These are phyloP conservation scores for Acrocyrtus sp. DNA, from an alignment of 2,888 invertebrate species.

Conservation along the genomic window DNA sequence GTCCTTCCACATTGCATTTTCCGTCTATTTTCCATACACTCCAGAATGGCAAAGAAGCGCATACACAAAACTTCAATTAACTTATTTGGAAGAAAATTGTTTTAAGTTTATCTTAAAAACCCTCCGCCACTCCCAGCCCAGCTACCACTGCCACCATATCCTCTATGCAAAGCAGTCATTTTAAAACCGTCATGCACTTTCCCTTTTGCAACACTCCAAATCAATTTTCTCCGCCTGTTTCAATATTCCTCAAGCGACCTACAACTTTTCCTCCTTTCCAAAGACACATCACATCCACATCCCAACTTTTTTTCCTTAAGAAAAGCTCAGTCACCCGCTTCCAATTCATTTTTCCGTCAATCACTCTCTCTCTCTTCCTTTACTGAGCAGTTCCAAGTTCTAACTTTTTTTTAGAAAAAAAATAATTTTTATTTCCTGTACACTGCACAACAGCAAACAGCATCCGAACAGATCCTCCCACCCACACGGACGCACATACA, in stretches of 20 bases:
- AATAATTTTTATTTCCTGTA: no score
- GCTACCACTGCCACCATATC: no score
- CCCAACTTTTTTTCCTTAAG: background rate
- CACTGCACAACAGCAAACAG: no score
- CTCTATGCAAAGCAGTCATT: background rate
- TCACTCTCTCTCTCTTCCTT: slow-evolving; percentile 17
- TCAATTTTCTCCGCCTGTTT: no score
- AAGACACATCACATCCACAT: background rate
- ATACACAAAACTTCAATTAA: background rate
- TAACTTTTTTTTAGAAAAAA: no score
- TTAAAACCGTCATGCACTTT: no score
- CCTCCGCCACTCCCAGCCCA: no score
- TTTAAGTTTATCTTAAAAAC: background rate
- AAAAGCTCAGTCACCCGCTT: slow-evolving; percentile 10
- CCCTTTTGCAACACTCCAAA: background rate
- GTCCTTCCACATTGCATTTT: background rate
- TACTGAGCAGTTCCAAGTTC: no score
- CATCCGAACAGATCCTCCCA: no score
- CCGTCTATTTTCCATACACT: background rate
- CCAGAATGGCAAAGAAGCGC: background rate
- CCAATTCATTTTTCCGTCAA: slow-evolving; percentile 35
- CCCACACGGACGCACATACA: slow-evolving; percentile 21
- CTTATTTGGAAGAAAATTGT: background rate
- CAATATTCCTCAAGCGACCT: background rate
- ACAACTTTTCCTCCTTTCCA: no score